Percentiles rank a stretch among this genome's conserved stretches.
Conservation (phyloP, 2,113 vertebrate species). For the Crotalus horridus region DNA sequence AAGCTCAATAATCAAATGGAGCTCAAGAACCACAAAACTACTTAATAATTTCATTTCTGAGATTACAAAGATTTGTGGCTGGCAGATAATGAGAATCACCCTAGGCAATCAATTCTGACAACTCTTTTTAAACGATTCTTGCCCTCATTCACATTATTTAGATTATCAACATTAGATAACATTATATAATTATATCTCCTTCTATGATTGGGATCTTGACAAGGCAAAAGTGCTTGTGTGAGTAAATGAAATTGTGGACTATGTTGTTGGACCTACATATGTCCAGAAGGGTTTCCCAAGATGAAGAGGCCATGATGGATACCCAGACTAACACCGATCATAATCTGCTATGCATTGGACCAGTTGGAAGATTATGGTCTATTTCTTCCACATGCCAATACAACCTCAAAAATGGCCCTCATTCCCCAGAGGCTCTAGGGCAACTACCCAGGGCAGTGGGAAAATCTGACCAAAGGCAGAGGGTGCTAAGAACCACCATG, state of each 20-base stretch:
- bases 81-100: not conserved
- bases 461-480: no score
- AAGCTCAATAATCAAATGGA: constrained; percentile 33
- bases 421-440: no score
- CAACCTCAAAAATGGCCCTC: not conserved
- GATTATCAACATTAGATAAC: not conserved
- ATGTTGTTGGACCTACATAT: not conserved
- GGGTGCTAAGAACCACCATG: no score
- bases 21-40: constrained; percentile 40
- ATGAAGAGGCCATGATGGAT: not conserved
- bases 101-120: not conserved
- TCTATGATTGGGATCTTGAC: not conserved
- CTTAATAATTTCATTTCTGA: not conserved
- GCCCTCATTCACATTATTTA: not conserved
- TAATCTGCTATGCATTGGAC: not conserved
- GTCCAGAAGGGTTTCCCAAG: not conserved
- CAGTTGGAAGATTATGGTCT: not conserved
- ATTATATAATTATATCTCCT: not conserved
- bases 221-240: not conserved
- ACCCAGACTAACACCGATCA: not conserved
- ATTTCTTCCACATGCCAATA: not conserved
- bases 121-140: not conserved
- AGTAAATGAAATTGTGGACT: not conserved
- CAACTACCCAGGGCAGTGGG: no score
- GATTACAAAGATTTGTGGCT: not conserved